Conservation (phyloP, 2,888 invertebrate genomes). For the Dynastes tityus region DNA sequence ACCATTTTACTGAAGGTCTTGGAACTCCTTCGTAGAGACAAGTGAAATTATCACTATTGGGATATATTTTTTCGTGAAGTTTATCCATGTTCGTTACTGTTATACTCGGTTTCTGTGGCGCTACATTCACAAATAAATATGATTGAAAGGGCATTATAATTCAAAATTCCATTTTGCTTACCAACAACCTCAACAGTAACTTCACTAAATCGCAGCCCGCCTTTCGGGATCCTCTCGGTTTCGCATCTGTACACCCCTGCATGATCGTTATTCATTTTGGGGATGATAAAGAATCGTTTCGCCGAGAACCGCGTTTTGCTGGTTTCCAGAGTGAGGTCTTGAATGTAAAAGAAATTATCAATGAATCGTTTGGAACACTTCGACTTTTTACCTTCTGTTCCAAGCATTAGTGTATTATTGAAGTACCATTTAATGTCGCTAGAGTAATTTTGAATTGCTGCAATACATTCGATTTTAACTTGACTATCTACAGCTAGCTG, state of each 20-base stretch:
- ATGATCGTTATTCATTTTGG: neutral
- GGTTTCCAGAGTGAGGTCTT: too few species aligned
- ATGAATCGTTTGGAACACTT: too few species aligned
- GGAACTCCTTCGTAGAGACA: slow-evolving; percentile 77
- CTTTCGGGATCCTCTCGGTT: neutral
- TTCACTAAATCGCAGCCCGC: too few species aligned
- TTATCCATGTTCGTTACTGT: slow-evolving; percentile 70
- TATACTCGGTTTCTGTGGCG: slow-evolving; percentile 70
- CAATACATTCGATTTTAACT: neutral
- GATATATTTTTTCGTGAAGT: slow-evolving; percentile 64
- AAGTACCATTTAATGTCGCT: neutral
- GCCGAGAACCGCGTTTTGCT: too few species aligned
- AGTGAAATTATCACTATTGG: slow-evolving; percentile 68
- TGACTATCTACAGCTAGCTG: neutral
- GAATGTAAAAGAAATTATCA: too few species aligned
- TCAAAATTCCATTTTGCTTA: too few species aligned
- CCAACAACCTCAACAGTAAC: too few species aligned
- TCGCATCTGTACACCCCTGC: neutral
- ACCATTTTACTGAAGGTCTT: slow-evolving; percentile 79
- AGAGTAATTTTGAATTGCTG: neutral
- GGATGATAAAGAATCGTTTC: slow-evolving; percentile 33
- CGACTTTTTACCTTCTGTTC: too few species aligned
- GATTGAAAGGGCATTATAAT: too few species aligned
- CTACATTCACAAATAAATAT: slow-evolving; percentile 62
- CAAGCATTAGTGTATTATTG: neutral